phyloP scores from a whole-genome alignment of 2,888 invertebrate species.

The Lepidochitona cinerea region DNA sequence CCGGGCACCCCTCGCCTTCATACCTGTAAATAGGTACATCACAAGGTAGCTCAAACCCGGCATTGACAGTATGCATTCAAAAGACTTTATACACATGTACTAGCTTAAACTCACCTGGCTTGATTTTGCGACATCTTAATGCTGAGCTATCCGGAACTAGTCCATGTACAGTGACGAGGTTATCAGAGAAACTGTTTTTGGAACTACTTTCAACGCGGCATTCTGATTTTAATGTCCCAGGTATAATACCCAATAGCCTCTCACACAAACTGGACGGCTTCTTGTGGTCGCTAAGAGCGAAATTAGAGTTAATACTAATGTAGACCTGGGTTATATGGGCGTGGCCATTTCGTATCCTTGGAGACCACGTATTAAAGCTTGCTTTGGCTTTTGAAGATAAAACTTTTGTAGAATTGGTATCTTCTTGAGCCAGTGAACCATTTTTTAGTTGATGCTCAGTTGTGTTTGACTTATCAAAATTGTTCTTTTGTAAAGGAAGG shows the following conservation, averaged over 20 bases:
- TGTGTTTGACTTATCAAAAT: no score
- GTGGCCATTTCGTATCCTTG: background rate
- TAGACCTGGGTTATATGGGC: constrained; percentile 19
- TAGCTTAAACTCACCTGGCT: background rate
- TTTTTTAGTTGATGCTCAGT: no score
- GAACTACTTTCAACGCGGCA: constrained; percentile 1
- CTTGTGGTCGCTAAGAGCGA: constrained; percentile 4
- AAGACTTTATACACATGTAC: background rate
- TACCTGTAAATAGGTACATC: no score
- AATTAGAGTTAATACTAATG: constrained; percentile 12
- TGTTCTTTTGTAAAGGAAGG: no score
- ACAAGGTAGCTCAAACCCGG: no score
- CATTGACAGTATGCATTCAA: background rate
- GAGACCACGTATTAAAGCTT: background rate
- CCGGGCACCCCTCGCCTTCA: no score
- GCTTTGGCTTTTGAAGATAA: no score
- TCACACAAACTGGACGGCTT: constrained; percentile 23
- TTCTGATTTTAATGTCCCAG: constrained; percentile 11
- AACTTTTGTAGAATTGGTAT: no score
- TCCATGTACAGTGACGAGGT: background rate
- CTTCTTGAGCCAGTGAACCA: no score
- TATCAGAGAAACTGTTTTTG: constrained; percentile 12
- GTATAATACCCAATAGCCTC: constrained; percentile 31
- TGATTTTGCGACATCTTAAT: background rate
- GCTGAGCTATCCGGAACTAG: background rate